phyloP scores from a whole-genome alignment of 30 jellyfish, hydroid and myxozoan species.

The Hydractinia symbiolongicarpus region DNA sequence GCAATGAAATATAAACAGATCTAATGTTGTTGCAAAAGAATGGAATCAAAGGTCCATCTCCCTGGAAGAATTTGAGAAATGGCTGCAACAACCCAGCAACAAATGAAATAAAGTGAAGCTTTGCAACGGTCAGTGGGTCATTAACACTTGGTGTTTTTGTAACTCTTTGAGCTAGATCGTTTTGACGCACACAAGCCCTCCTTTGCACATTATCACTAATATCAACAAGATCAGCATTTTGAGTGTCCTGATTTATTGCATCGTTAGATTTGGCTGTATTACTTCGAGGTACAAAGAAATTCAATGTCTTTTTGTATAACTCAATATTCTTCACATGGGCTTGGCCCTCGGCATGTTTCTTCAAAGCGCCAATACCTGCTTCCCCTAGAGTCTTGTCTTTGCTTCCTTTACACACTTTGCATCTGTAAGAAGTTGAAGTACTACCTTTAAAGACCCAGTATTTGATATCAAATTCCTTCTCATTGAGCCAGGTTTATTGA shows the following conservation, averaged over 20 bases:
- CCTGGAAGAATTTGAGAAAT: not conserved
- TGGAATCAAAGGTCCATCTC: slow-evolving; percentile 10
- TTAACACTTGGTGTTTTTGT: not conserved
- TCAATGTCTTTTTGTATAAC: not conserved
- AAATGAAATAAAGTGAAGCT: not conserved
- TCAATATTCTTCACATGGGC: not conserved
- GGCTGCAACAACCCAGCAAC: slow-evolving; percentile 16
- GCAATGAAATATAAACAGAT: not conserved
- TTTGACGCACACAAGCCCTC: not conserved
- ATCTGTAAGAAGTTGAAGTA: not conserved
- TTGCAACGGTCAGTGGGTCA: not conserved
- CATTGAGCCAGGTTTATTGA: not conserved
- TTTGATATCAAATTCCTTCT: not conserved
- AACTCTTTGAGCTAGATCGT: slow-evolving; percentile 5
- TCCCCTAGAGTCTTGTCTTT: not conserved
- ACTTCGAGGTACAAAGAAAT: not conserved
- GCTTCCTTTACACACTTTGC: not conserved
- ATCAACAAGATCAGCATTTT: not conserved
- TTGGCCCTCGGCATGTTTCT: not conserved
- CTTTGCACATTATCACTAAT: not conserved
- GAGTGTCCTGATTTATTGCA: not conserved
- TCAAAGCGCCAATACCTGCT: not conserved
- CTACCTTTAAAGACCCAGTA: not conserved
- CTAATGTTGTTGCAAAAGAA: not conserved
- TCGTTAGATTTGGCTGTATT: not conserved